Evolutionary conservation across 2,113 vertebrate species (phyloP).

Genomic region (Chionomys nivalis): DNA sequence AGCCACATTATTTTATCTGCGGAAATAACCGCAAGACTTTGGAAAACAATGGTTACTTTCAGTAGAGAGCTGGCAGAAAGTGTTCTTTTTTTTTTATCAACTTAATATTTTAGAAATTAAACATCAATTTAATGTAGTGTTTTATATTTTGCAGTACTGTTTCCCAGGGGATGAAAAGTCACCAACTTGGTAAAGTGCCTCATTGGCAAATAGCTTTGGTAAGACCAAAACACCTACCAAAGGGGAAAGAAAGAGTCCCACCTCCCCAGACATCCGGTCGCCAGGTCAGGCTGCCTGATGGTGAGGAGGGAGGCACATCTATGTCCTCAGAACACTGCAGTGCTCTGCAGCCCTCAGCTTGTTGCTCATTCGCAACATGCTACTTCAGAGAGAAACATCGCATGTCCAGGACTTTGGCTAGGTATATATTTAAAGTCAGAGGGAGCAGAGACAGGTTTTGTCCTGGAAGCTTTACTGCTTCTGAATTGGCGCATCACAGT

Average conservation of each 20-base stretch:
- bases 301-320: conserved; percentile 34
- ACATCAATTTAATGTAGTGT: conserved; percentile 29
- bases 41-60: conserved; percentile 39
- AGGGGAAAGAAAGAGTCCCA: neutral
- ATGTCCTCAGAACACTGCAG: neutral
- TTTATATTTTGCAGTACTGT: conserved; percentile 14
- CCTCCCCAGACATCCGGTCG: neutral
- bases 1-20: neutral
- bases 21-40: conserved; percentile 28
- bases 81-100: neutral
- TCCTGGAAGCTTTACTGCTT: conserved; percentile 69
- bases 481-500: conserved; percentile 70
- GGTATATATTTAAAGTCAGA: conserved; percentile 12
- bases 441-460: conserved; percentile 29
- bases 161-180: conserved; percentile 39
- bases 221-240: conserved; percentile 39
- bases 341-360: neutral
- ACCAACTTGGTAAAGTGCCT: conserved; percentile 22
- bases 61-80: neutral
- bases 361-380: conserved; percentile 8
- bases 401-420: conserved; percentile 12
- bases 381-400: neutral
- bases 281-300: conserved; percentile 39
- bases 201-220: conserved; percentile 23
- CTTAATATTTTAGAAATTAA: neutral